phyloP scores from a whole-genome alignment of 2,888 invertebrate species.

The Malthinus flaveolus region DNA sequence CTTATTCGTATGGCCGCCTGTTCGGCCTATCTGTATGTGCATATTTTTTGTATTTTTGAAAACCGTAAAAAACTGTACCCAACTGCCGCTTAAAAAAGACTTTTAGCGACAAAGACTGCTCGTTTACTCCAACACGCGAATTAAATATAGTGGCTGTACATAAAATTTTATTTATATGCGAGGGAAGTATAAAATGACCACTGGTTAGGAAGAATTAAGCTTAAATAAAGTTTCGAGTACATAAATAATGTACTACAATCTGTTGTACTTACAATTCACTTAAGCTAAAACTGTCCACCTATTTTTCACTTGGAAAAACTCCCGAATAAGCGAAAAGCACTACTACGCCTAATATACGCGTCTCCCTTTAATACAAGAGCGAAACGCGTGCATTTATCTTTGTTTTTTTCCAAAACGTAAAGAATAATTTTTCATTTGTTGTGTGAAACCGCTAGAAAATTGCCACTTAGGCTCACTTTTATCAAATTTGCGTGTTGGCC shows the following conservation, averaged over 20 bases:
- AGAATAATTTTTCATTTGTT: constrained; percentile 46
- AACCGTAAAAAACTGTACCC: too few relatives aligned
- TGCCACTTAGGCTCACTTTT: constrained; percentile 50
- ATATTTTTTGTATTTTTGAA: too few relatives aligned
- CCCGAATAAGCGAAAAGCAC: constrained; percentile 9
- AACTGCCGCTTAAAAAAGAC: too few relatives aligned
- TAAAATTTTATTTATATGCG: too few relatives aligned
- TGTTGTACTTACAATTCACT: constrained; percentile 53
- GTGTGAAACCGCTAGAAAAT: constrained; percentile 49
- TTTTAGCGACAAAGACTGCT: too few relatives aligned
- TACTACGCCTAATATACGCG: background rate
- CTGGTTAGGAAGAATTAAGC: constrained; percentile 8
- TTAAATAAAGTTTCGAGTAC: constrained; percentile 23
- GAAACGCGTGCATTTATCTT: constrained; percentile 6
- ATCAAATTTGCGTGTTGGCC: constrained; percentile 42
- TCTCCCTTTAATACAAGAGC: background rate
- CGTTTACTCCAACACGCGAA: too few relatives aligned
- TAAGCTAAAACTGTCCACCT: constrained; percentile 50
- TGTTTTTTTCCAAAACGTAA: constrained; percentile 13
- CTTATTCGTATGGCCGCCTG: too few relatives aligned
- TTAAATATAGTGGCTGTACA: too few relatives aligned
- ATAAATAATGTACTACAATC: constrained; percentile 41
- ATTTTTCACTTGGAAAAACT: constrained; percentile 46
- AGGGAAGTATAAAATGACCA: background rate
- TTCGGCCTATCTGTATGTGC: too few relatives aligned